phyloP scores from a whole-genome alignment of 1,140 invertebrate species.

The Papilio machaon region DNA sequence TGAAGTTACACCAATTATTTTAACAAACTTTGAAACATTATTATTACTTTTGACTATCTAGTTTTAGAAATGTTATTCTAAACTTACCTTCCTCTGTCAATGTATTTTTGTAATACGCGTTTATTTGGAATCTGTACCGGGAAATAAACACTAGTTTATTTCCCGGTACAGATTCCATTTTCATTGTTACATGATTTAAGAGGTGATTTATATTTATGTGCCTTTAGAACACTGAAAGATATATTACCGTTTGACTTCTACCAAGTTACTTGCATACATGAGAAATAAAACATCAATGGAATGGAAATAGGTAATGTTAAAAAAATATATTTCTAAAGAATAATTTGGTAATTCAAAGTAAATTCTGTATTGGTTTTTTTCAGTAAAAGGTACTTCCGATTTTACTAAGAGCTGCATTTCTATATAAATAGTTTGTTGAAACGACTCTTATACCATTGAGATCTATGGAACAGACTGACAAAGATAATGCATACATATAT shows the following conservation, averaged over 20 bases:
- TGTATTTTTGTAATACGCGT: background rate
- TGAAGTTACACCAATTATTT: too few relatives aligned
- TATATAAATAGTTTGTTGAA: background rate
- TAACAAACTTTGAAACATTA: too few relatives aligned
- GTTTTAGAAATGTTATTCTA: background rate
- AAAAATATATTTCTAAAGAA: too few relatives aligned
- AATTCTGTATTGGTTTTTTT: too few relatives aligned
- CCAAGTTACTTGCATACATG: background rate
- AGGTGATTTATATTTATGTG: conserved; percentile 7
- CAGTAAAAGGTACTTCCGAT: too few relatives aligned
- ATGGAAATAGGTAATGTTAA: too few relatives aligned
- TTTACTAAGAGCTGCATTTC: too few relatives aligned
- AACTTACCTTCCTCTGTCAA: background rate
- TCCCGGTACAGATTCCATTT: background rate
- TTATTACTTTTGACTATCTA: background rate
- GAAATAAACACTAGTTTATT: background rate
- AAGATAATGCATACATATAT: background rate
- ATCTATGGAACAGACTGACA: background rate
- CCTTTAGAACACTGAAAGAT: background rate
- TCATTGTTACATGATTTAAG: conserved; percentile 9
- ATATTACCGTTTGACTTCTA: conserved; percentile 4
- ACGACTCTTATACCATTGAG: background rate
- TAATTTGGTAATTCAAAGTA: too few relatives aligned
- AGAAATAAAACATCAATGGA: background rate
- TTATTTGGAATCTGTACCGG: too few relatives aligned